These are phyloP conservation scores for Rhinogobius similis DNA, from an alignment of 2,113 vertebrate species.

Conservation along the genomic window DNA sequence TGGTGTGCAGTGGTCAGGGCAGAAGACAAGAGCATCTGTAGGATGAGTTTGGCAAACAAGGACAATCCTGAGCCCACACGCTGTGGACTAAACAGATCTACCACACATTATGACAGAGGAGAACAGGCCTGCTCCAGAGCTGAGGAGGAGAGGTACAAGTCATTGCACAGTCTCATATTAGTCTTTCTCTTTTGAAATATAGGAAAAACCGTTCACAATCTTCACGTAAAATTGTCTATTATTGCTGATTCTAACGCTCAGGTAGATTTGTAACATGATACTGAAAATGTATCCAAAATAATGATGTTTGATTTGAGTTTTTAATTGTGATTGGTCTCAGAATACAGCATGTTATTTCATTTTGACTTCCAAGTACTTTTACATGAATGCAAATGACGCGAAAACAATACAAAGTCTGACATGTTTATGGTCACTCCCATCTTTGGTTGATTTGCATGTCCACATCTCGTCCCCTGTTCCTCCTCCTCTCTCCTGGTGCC, in stretches of 20 bases:
- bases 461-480: constrained; percentile 46
- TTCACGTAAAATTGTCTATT: too few relatives aligned
- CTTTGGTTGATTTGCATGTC: constrained; percentile 56
- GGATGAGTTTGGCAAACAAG: constrained; percentile 1
- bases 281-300: neutral
- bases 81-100: neutral
- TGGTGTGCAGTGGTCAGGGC: neutral
- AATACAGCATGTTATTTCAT: too few relatives aligned
- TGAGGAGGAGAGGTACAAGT: neutral
- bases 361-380: neutral
- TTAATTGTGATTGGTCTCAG: too few relatives aligned
- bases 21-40: neutral
- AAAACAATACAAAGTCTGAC: neutral
- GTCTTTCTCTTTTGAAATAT: neutral
- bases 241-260: too few relatives aligned
- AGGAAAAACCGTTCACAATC: constrained; percentile 50
- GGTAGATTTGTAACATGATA: neutral
- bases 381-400: neutral
- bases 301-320: neutral
- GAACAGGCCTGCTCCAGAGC: neutral
- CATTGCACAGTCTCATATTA: neutral
- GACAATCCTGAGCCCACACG: neutral
- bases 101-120: neutral
- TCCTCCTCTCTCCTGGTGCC: constrained; percentile 47
- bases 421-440: neutral